Evolutionary conservation across 2,797 vertebrate species (phyloP).

Genomic region (Peromyscus melanophrys): DNA sequence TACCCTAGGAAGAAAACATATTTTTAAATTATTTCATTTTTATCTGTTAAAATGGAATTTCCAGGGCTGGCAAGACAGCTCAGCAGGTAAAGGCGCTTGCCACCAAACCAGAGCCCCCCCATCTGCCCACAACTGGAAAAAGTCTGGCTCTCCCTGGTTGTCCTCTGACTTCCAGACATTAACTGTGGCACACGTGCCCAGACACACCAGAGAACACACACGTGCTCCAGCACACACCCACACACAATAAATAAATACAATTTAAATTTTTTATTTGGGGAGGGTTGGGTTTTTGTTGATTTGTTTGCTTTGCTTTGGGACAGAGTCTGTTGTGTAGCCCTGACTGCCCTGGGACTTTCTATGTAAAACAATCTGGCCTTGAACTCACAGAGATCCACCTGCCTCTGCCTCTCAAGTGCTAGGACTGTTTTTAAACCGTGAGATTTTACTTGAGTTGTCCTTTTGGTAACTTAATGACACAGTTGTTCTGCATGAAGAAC

Average conservation of each 20-base stretch:
- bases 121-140: background rate
- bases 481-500: background rate
- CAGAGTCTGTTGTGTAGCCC: background rate
- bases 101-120: background rate
- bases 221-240: background rate
- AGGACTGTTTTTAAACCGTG: background rate
- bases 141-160: background rate
- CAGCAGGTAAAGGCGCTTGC: background rate
- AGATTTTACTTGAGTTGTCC: background rate
- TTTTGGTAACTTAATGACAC: background rate
- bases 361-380: background rate
- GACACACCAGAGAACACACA: background rate
- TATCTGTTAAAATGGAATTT: slow-evolving; percentile 5
- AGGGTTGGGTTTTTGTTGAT: background rate
- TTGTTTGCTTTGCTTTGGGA: background rate
- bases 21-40: background rate
- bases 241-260: background rate
- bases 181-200: background rate
- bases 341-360: background rate
- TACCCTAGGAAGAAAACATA: background rate
- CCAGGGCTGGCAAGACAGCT: background rate
- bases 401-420: background rate
- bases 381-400: background rate
- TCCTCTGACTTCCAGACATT: background rate
- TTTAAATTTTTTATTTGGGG: background rate